Evolutionary conservation across 2,113 vertebrate species (phyloP).

Genomic region (Ochotona princeps): DNA sequence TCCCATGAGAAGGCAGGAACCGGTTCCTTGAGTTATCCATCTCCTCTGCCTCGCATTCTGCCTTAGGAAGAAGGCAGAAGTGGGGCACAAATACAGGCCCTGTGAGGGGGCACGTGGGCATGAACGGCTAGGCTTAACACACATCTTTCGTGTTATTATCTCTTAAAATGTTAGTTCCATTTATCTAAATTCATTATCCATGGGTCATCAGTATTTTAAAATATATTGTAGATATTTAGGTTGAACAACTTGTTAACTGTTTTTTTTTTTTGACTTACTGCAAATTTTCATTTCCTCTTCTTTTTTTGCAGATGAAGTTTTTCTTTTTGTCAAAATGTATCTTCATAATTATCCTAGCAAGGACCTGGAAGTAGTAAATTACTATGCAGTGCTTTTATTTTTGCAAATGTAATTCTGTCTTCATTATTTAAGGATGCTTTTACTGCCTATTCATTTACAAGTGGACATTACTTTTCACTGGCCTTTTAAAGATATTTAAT

Average conservation of each 20-base stretch:
- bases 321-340: conserved; percentile 5
- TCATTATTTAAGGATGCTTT: neutral
- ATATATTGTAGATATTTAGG: neutral
- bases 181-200: neutral
- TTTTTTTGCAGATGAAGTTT: neutral
- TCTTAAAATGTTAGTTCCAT: conserved; percentile 11
- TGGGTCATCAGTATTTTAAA: neutral
- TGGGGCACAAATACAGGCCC: no score
- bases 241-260: neutral
- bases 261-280: neutral
- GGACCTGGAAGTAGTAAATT: neutral
- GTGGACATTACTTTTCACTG: neutral
- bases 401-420: neutral
- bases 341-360: neutral
- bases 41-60: no score
- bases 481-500: neutral
- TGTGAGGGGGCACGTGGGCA: no score
- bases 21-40: no score
- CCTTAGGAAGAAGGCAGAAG: no score
- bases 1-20: no score
- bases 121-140: no score
- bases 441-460: neutral
- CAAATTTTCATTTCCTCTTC: neutral
- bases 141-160: neutral
- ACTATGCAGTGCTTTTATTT: neutral